Conservation (phyloP, 2,797 vertebrate genomes). For the Caiman crocodilus region DNA sequence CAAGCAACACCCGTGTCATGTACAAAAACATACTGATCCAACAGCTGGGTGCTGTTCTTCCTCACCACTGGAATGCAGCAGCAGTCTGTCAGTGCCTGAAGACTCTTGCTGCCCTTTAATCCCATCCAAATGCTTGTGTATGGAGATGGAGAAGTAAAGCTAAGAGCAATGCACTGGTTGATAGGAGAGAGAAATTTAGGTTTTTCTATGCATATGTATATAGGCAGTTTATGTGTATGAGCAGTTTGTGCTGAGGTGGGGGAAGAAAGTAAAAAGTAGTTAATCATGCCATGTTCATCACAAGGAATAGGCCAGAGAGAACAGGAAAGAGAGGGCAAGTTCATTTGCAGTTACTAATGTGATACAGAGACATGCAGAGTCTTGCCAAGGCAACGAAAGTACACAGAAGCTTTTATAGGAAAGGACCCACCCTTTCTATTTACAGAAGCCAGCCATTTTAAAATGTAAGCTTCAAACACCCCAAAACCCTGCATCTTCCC, state of each 20-base stretch:
- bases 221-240: background rate
- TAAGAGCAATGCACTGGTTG: background rate
- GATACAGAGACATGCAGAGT: constrained; percentile 2
- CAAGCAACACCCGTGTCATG: too few species aligned
- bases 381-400: background rate
- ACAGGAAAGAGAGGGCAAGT: background rate
- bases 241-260: background rate
- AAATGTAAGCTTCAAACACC: background rate
- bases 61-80: rapidly evolving
- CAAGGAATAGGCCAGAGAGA: background rate
- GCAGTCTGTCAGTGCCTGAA: background rate
- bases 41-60: background rate
- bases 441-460: background rate
- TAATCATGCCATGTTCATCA: background rate
- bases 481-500: background rate
- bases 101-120: background rate
- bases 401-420: background rate
- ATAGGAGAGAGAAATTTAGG: background rate
- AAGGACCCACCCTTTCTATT: background rate
- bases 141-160: background rate
- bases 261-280: background rate
- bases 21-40: too few species aligned
- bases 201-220: rapidly evolving
- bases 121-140: background rate
- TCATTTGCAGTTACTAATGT: background rate